Conservation (phyloP, 1,140 invertebrate species). For the Popillia japonica region DNA sequence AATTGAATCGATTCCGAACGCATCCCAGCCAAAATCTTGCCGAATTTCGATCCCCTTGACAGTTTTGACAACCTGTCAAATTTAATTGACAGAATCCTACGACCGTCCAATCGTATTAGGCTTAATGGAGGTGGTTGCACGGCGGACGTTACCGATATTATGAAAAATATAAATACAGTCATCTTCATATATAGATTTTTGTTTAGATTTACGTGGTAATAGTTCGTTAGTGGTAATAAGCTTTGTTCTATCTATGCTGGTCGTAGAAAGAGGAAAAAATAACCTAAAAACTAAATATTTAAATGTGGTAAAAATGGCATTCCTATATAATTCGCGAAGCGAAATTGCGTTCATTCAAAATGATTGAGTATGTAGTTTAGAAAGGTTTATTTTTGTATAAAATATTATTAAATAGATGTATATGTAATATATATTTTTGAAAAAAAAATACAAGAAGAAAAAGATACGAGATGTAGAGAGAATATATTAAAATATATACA, state of each 20-base stretch:
- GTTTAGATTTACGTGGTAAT: conserved; percentile 17
- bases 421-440: conserved; percentile 39
- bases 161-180: neutral
- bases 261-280: conserved; percentile 44
- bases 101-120: no score
- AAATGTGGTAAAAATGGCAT: conserved; percentile 45
- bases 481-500: neutral
- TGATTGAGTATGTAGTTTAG: conserved; percentile 29
- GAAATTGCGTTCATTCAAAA: conserved; percentile 17
- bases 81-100: no score
- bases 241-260: conserved; percentile 53
- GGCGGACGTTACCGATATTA: neutral
- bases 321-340: conserved; percentile 40
- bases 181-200: neutral
- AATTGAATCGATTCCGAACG: neutral
- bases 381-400: conserved; percentile 41
- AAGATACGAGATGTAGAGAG: conserved; percentile 4
- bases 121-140: neutral
- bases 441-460: conserved; percentile 1
- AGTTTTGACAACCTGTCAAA: no score
- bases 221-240: conserved; percentile 33
- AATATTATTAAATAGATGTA: conserved; percentile 39
- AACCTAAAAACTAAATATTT: conserved; percentile 24
- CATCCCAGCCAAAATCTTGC: neutral
- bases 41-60: neutral